These are phyloP conservation scores for Cephus cinctus DNA, from an alignment of 1,140 invertebrate genomes.

Conservation along the genomic window DNA sequence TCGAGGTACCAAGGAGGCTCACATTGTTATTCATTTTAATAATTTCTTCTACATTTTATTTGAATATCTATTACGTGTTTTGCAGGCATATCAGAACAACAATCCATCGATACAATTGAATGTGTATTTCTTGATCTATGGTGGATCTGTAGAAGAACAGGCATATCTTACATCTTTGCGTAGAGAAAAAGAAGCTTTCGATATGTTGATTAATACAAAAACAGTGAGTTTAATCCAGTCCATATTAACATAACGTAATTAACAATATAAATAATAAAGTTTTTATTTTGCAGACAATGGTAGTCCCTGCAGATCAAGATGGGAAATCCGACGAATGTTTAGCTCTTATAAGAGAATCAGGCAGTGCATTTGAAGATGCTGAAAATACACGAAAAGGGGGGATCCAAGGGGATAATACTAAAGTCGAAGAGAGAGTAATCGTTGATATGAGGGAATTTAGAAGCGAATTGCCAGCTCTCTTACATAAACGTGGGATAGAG, in stretches of 20 bases:
- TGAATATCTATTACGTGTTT: too few relatives aligned
- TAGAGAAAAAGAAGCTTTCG: conserved; percentile 93
- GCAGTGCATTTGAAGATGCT: conserved; percentile 40
- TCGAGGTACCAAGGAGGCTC: conserved; percentile 65
- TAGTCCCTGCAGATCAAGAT: conserved; percentile 88
- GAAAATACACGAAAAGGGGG: conserved; percentile 68
- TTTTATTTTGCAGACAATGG: conserved; percentile 73
- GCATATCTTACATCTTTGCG: conserved; percentile 86
- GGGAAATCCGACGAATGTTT: conserved; percentile 76
- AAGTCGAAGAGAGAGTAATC: conserved; percentile 68
- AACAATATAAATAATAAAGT: conserved; percentile 4
- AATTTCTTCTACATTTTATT: conserved; percentile 23
- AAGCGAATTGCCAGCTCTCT: conserved; percentile 90
- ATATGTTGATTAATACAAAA: conserved; percentile 87
- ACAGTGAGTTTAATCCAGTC: conserved; percentile 63
- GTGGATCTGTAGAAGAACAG: conserved; percentile 93
- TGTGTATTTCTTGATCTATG: conserved; percentile 89
- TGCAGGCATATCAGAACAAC: conserved; percentile 72
- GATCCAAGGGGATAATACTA: conserved; percentile 23
- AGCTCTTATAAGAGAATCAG: conserved; percentile 57
- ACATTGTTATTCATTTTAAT: conserved; percentile 3
- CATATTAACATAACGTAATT: conserved; percentile 4
- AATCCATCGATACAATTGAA: conserved; percentile 61
- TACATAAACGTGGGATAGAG: conserved; percentile 91
- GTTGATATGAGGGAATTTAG: conserved; percentile 99